Evolutionary conservation across 1,140 invertebrate species (phyloP).

Genomic region (Sarcophaga bullata): DNA sequence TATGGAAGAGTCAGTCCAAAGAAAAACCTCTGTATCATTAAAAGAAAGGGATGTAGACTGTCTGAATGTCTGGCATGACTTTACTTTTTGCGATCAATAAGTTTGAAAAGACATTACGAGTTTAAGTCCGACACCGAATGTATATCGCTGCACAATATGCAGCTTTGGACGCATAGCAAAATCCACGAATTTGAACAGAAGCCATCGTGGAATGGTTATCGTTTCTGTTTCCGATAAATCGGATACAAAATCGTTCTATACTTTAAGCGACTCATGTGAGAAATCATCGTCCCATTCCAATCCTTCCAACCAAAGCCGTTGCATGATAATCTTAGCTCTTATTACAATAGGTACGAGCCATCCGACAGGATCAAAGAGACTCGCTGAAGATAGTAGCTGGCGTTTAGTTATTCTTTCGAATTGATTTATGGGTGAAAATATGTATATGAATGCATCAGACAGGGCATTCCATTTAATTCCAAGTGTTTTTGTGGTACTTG

Average conservation of each 20-base stretch:
- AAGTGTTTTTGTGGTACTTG: slow-evolving; percentile 33
- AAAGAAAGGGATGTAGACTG: background rate
- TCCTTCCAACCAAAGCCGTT: no score
- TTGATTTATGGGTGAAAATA: background rate
- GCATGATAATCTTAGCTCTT: no score
- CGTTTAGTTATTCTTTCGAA: no score
- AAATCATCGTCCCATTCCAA: background rate
- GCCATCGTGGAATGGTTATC: slow-evolving; percentile 15
- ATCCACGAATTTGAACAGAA: background rate
- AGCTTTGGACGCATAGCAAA: background rate
- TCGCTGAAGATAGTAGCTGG: no score
- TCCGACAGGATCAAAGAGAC: no score
- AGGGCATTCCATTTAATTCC: slow-evolving; percentile 37
- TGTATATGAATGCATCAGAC: slow-evolving; percentile 19
- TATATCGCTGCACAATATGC: background rate
- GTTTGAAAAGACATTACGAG: background rate
- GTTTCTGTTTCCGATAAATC: no score
- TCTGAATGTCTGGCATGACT: background rate
- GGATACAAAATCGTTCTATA: background rate
- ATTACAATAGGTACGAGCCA: no score
- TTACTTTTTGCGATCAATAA: background rate
- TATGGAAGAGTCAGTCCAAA: slow-evolving; percentile 17
- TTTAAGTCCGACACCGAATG: background rate
- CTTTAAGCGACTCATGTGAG: background rate
- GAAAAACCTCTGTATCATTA: background rate